Evolutionary conservation across 2,888 invertebrate genomes (phyloP), one percentile per base, ranked within the genome.

Genomic region (Molanna angustata): DNA sequence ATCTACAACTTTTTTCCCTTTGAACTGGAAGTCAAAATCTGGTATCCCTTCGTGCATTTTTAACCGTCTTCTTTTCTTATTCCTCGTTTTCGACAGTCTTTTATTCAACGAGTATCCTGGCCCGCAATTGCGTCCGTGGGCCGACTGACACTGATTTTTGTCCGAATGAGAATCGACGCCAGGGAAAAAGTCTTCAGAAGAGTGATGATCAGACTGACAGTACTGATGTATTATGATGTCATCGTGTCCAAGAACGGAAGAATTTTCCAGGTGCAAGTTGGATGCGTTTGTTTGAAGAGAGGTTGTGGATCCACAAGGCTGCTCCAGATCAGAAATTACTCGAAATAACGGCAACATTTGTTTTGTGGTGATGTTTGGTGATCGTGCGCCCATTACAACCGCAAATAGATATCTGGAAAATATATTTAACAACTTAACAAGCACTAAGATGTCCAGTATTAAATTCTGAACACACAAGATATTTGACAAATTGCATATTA

Each of bases 311-410:
- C 21, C 32, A 18, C 31, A 39, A 2, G 54, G 52, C 17, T 47
- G 51, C 22, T 58, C 58, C 44, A 58, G 22, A 43, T 58, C 58
- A 7, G 58, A 58, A 35, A 58, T 54, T 7, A 58, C 58, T 54
- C 54, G 56, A 40, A 59, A 59, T 6, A 59, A 37, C 6, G 58
- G 58, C 33, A 56, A 48, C 58, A 58, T 56, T 39, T 58, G 52
- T 42, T 54, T 50, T 13, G 47, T 44, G n/a, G 56, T 53, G 27
- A 50, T 41, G 17, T 58, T 58, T 27, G 58, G 51, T 6, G 56
- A 54, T 43, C 54, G 56, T 33, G 52, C 52, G 13, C 58, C 58
- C 58, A 58, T 58, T 42, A 9, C 20, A 39, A 44, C 16, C n/a
- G n/a, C n/a, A n/a, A n/a, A n/a, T n/a, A n/a, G n/a, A n/a, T n/a